These are phyloP conservation scores for Solenopsis fugax DNA, from an alignment of 1,140 invertebrate genomes.

Conservation along the genomic window DNA sequence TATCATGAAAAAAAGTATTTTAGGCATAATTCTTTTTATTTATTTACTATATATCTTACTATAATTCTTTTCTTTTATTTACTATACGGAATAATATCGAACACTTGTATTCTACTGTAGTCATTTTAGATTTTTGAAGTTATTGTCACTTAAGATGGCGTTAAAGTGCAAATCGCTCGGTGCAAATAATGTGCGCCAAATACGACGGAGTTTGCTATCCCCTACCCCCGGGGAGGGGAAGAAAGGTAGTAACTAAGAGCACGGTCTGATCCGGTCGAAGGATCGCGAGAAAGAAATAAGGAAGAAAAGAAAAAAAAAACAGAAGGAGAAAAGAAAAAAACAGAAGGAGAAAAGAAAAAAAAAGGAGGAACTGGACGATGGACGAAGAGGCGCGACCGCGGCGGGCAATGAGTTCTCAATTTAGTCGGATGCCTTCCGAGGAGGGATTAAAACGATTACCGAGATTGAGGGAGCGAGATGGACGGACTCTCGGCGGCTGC, in stretches of 20 bases:
- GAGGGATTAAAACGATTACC: slow-evolving; percentile 76
- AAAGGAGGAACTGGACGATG: slow-evolving; percentile 8
- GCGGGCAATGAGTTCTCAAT: slow-evolving; percentile 69
- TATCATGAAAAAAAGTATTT: too few species aligned
- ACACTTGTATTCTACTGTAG: neutral
- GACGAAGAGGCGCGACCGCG: slow-evolving; percentile 39
- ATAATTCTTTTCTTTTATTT: too few species aligned
- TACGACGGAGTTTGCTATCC: neutral
- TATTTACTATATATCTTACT: too few species aligned
- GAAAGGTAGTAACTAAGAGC: neutral
- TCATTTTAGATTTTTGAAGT: neutral
- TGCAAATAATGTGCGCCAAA: neutral
- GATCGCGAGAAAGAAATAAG: slow-evolving; percentile 19
- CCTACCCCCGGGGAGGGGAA: slow-evolving; percentile 24
- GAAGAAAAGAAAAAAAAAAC: neutral
- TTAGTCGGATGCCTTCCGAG: slow-evolving; percentile 47
- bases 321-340: neutral
- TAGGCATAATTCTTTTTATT: neutral
- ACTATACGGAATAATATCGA: neutral
- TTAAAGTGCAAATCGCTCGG: slow-evolving; percentile 16
- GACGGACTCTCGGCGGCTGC: slow-evolving; percentile 14
- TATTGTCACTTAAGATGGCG: neutral
- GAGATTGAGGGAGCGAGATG: slow-evolving; percentile 69
- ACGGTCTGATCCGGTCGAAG: neutral
- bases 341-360: slow-evolving; percentile 1